phyloP scores from a whole-genome alignment of 2,888 invertebrate species.

The Galeopsomyia nigrocyanea region DNA sequence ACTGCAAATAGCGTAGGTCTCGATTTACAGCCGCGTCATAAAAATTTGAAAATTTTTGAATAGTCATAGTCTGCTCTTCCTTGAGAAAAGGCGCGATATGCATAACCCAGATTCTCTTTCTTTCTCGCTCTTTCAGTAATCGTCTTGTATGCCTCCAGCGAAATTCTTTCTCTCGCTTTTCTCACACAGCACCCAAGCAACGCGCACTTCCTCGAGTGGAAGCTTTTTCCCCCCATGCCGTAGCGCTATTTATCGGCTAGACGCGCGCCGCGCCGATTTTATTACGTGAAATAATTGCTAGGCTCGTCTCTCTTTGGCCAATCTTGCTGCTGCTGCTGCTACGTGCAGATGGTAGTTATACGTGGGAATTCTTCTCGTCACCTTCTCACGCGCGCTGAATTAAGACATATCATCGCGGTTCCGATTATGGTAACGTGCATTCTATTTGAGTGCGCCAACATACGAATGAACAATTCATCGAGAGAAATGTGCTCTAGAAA shows the following conservation, averaged over 20 bases:
- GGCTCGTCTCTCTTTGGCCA: slow-evolving; percentile 35
- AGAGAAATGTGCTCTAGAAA: not conserved
- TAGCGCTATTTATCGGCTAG: slow-evolving; percentile 57
- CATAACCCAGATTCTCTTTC: not conserved
- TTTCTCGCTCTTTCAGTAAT: slow-evolving; percentile 45
- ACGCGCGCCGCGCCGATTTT: slow-evolving; percentile 49
- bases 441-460: not conserved
- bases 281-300: slow-evolving; percentile 55
- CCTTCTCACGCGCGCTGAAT: slow-evolving; percentile 39
- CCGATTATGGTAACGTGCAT: slow-evolving; percentile 21
- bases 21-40: too few relatives aligned
- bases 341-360: slow-evolving; percentile 52
- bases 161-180: slow-evolving; percentile 51
- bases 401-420: slow-evolving; percentile 37
- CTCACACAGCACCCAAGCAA: not conserved
- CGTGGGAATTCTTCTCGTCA: slow-evolving; percentile 41
- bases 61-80: too few relatives aligned
- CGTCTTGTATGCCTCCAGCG: slow-evolving; percentile 51
- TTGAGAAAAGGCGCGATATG: too few relatives aligned
- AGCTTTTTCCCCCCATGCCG: slow-evolving; percentile 56
- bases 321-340: slow-evolving; percentile 41
- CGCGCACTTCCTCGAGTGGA: slow-evolving; percentile 51
- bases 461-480: slow-evolving; percentile 32
- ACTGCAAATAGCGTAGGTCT: too few relatives aligned
- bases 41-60: too few relatives aligned